phyloP scores from a whole-genome alignment of 2,888 invertebrate genomes.

The Chloromyia formosa region DNA sequence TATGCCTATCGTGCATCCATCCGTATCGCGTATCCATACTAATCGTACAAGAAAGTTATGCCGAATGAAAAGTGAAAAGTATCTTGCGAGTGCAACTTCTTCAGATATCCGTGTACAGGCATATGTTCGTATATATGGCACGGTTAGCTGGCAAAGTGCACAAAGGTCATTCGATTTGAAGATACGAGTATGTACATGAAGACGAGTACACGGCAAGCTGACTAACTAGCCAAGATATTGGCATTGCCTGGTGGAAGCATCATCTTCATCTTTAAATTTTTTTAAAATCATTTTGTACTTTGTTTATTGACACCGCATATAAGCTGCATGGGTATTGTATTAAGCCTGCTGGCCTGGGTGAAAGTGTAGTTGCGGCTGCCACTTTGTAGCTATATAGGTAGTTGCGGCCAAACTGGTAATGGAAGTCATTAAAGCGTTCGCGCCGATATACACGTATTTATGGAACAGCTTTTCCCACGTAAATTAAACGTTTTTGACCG shows the following conservation, averaged over 20 bases:
- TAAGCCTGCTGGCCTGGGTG: not conserved
- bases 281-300: conserved; percentile 22
- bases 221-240: conserved; percentile 34
- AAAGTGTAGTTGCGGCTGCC: not conserved
- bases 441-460: not conserved
- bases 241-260: not conserved
- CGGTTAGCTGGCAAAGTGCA: conserved; percentile 28
- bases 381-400: too few species aligned
- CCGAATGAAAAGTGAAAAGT: conserved; percentile 42
- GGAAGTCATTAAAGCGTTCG: not conserved
- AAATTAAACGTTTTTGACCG: conserved; percentile 11
- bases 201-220: not conserved
- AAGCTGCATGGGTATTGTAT: conserved; percentile 9
- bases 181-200: not conserved
- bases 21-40: too few species aligned
- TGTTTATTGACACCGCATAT: conserved; percentile 30
- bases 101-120: too few species aligned
- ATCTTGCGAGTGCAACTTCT: conserved; percentile 22
- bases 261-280: not conserved
- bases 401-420: not conserved
- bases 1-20: conserved; percentile 4
- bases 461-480: conserved; percentile 10
- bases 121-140: not conserved
- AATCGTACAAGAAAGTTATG: conserved; percentile 16
- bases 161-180: conserved; percentile 39